Base-by-base conservation (phyloP, 2,113 vertebrate genomes). In the Nothocercus nigrocapillus region DNA sequence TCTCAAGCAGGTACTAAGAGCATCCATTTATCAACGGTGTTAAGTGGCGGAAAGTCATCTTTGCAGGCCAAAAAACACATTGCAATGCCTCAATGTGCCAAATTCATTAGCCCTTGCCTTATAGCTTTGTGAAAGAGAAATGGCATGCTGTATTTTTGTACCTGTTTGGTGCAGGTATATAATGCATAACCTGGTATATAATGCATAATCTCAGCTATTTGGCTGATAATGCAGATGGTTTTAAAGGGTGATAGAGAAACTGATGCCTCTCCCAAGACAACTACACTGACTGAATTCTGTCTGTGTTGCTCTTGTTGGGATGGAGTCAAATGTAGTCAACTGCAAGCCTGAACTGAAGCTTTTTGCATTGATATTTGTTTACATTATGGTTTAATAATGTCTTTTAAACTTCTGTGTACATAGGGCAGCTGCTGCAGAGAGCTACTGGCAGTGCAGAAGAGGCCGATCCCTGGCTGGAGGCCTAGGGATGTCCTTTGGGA, bases 11-110 rank as follows among this genome's bases (percentile, higher is more conserved):
- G 64, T 82, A 75, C 49, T 56, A 92, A 38, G 54, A 86, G 32
- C 68, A 77, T 45, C 40, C 58, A 40, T 95, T 92, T 78, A 89
- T 89, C 94, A 94, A 28, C 27, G 34, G 53, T 7, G 74, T 86
- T 67, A 92, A 89, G 13, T 89, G 36, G 85, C 95, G 94, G 92
- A 34, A 28, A 74, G 73, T 63, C 68, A 19, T 38, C 56, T 77
- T 51, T 88, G 63, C 75, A 63, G 40, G 78, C 80, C 45, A 89
- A 92, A 61, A 87, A 82, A 88, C 42, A 92, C 74, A 49, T 1
- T 49, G 80, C 5, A 80, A 45, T 81, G 49, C 66, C 63, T 56
- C 61, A 79, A 83, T 69, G 51, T 90, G 78, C 74, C 83, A 93
- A 44, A 66, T 84, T 82, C 64, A 44, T 93, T 80, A 91, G 82